These are phyloP conservation scores for Cetoscarus ocellatus DNA, from an alignment of 2,797 vertebrate species.

Conservation along the genomic window DNA sequence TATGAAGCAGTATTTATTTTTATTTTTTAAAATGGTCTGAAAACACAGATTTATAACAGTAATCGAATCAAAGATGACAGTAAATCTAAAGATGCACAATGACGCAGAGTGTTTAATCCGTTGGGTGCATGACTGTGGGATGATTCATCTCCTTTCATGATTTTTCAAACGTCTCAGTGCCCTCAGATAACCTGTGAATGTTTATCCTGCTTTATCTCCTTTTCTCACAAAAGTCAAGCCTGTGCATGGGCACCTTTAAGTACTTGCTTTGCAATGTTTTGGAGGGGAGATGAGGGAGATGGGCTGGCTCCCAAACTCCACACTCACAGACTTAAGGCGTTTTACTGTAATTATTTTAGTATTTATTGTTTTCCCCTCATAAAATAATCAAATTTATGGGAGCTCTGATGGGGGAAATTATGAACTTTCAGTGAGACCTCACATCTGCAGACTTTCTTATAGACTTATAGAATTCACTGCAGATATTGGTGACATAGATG, in stretches of 20 bases:
- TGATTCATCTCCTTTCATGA: constrained; percentile 15
- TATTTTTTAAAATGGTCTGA: constrained; percentile 1
- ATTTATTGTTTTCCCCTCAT: too few species aligned
- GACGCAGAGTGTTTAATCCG: constrained; percentile 2
- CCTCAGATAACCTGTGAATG: neutral
- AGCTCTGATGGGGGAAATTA: too few species aligned
- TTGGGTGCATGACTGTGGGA: constrained; percentile 1
- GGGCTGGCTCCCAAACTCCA: too few species aligned
- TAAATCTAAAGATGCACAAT: neutral
- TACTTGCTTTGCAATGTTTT: neutral
- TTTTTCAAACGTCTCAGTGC: neutral
- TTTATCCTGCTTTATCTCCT: neutral
- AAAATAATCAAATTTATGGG: too few species aligned
- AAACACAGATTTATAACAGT: neutral
- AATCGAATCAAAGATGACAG: neutral
- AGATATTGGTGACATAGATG: too few species aligned
- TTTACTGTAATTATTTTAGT: too few species aligned
- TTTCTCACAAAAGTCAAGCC: too few species aligned
- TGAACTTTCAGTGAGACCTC: too few species aligned
- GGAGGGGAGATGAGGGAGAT: too few species aligned
- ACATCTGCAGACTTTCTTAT: too few species aligned
- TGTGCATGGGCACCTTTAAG: neutral
- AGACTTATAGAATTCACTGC: too few species aligned
- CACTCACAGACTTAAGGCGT: too few species aligned
- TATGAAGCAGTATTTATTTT: neutral